Conservation (phyloP, 2,888 invertebrate genomes). For the Alviniconcha strummeri region DNA sequence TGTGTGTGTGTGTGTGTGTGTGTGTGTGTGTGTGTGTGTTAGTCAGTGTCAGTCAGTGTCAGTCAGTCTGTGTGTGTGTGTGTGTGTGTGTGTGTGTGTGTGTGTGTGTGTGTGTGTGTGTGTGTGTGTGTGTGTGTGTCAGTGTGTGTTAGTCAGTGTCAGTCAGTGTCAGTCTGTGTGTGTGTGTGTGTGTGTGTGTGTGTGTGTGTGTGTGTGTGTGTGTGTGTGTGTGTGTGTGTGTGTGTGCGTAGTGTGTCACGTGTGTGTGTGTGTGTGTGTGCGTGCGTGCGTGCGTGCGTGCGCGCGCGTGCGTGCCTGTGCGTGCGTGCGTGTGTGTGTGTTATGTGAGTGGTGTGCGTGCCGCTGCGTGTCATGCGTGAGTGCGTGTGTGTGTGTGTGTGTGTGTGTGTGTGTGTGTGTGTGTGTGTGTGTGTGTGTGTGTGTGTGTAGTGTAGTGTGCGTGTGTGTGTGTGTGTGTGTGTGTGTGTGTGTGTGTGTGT, state of each 20-base stretch:
- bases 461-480: not conserved
- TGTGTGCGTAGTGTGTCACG: not conserved
- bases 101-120: not conserved
- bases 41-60: not conserved
- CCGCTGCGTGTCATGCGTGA: not conserved
- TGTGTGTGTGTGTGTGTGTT: not conserved
- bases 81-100: not conserved
- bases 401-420: not conserved
- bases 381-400: not conserved
- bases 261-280: conserved; percentile 7
- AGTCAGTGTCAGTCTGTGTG: too few species aligned
- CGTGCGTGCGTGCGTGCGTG: not conserved
- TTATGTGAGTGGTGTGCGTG: too few species aligned
- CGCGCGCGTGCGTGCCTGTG: not conserved
- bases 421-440: not conserved
- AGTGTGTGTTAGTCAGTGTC: not conserved
- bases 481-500: not conserved
- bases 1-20: not conserved
- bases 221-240: not conserved
- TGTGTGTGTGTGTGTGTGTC: conserved; percentile 15
- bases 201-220: not conserved
- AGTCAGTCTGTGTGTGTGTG: conserved; percentile 1
- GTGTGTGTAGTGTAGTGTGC: too few species aligned
- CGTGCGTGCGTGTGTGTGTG: not conserved
- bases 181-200: not conserved